Base-by-base conservation (phyloP, 2,888 invertebrate species). In the Epinotia demarniana region DNA sequence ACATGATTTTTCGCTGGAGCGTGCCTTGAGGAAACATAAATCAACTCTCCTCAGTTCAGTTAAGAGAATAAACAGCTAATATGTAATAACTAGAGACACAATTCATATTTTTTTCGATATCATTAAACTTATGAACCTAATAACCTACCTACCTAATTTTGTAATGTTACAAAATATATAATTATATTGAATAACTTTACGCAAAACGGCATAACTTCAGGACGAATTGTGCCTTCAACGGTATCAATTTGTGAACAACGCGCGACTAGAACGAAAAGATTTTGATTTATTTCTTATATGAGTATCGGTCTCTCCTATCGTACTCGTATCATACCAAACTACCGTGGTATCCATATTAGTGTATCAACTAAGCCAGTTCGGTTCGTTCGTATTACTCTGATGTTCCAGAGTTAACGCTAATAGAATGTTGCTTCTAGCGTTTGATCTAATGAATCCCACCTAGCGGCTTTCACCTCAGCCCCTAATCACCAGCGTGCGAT, bases 371-470 rank as follows among this genome's bases (percentile, higher is more conserved):
- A 53, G 49, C n/a, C 53, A 53, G 53, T 53, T 53, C 53, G 39
- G 8, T 9, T 39, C 39, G 39, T 53, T 3, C 0, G 46, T 49
- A 53, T n/a, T n/a, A n/a, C 16, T 46, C 46, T 46, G 46, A 46
- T n/a, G 13, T 58, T 13, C 39, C 16, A 58, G 39, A 39, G 39
- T 55, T 68, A 57, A 43, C 13, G 18, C 39, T 43, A 23, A 46
- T 46, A 60, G 23, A 58, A 68, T 43, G 23, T 68, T 58, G 23
- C 58, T 13, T 39, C 6, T 18, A 67, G 55, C 27, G 68, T 19
- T 46, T 27, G 58, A 46, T 58, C 58, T 60, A 60, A 69, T 69
- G 69, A 60, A 60, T 43, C 58, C 58, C 57, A 68, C 67, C 67
- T 69, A 46, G 58, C 39, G 39, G 39, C 68, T 60, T 33, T n/a